Evolutionary conservation across 92 coral and sea anemone species (phyloP).

Genomic region (Epizoanthus illoricatus): DNA sequence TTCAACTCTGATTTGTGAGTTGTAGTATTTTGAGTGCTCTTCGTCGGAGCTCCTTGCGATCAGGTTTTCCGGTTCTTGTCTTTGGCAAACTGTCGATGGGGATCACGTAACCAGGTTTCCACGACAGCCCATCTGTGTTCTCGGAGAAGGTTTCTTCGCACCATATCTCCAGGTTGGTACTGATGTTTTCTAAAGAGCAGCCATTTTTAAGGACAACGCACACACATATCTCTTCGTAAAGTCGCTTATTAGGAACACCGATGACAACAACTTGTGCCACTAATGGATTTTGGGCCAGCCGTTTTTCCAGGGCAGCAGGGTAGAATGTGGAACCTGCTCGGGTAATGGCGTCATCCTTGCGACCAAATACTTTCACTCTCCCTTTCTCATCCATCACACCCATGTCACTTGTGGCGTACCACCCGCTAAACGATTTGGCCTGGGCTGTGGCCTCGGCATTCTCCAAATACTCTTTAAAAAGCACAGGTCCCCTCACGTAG

Average conservation of each 20-base stretch:
- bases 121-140: constrained; percentile 12
- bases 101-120: neutral
- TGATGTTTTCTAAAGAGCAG: neutral
- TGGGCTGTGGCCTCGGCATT: neutral
- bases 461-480: neutral
- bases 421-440: neutral
- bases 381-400: neutral
- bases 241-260: constrained; percentile 12
- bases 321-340: neutral
- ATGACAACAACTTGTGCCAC: neutral
- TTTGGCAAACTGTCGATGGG: neutral
- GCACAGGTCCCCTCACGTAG: neutral
- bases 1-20: neutral
- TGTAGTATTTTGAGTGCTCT: neutral
- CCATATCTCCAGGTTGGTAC: neutral
- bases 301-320: neutral
- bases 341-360: constrained; percentile 3
- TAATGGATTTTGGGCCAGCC: neutral
- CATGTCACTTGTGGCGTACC: constrained; percentile 3
- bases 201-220: neutral
- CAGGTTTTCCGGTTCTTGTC: constrained; percentile 10
- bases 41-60: constrained; percentile 3
- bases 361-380: constrained; percentile 1
- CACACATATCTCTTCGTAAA: constrained; percentile 1
- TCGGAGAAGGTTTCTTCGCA: neutral